A percentile compares a stretch with the other conserved stretches of the same genome.
phyloP scores from a whole-genome alignment of 92 coral and sea anemone genomes.

The Parazoanthus swiftii region DNA sequence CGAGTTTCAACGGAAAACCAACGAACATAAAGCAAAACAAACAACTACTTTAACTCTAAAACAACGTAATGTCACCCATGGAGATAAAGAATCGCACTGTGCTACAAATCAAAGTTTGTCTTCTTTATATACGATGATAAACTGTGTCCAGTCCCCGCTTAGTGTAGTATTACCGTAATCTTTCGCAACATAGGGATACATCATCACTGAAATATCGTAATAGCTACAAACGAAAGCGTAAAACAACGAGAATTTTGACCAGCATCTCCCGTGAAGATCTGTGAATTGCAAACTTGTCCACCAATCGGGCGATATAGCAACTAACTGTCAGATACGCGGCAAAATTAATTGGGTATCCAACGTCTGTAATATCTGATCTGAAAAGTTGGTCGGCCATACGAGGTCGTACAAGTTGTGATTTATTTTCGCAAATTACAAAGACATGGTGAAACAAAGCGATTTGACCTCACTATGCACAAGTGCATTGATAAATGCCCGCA shows the following conservation, averaged over 20 bases:
- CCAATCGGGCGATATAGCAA: background rate
- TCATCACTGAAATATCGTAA: background rate
- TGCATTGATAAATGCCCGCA: background rate
- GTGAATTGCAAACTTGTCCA: background rate
- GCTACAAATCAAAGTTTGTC: background rate
- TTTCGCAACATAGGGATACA: background rate
- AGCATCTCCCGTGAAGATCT: background rate
- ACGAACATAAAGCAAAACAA: background rate
- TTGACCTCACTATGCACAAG: background rate
- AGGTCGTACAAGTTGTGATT: background rate
- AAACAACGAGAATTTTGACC: background rate
- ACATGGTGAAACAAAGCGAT: background rate
- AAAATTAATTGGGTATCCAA: background rate
- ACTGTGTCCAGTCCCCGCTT: too few species aligned
- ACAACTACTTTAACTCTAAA: background rate
- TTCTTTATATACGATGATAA: background rate
- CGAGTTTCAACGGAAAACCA: background rate
- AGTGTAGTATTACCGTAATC: background rate
- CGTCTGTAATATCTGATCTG: background rate
- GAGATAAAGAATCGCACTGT: background rate
- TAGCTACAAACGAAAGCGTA: background rate
- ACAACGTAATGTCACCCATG: constrained; percentile 5
- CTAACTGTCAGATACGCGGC: background rate
- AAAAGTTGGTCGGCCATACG: background rate
- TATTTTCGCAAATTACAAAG: background rate